Evolutionary conservation across 2,113 vertebrate species (phyloP).

Genomic region (Pungitius pungitius): DNA sequence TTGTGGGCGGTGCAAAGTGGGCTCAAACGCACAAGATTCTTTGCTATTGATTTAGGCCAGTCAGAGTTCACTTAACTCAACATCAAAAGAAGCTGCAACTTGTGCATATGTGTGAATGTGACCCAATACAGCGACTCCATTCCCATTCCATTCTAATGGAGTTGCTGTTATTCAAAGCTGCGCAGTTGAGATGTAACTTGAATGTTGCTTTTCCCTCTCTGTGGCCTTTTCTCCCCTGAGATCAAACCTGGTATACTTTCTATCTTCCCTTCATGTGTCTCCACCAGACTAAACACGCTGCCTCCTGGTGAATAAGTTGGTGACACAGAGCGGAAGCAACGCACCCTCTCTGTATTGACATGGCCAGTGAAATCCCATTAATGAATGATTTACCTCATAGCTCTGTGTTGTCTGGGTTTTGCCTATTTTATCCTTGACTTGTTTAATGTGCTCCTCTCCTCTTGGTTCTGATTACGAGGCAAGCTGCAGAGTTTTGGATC

Average conservation of each 20-base stretch:
- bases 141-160: background rate
- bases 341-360: slow-evolving; percentile 48
- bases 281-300: slow-evolving; percentile 2
- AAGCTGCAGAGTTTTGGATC: background rate
- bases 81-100: background rate
- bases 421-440: slow-evolving; percentile 25
- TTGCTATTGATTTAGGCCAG: background rate
- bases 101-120: background rate
- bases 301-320: slow-evolving; percentile 46
- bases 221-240: background rate
- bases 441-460: background rate
- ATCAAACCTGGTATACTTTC: slow-evolving; percentile 14
- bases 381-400: slow-evolving; percentile 52
- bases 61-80: background rate
- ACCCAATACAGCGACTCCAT: background rate
- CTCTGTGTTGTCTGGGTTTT: slow-evolving; percentile 44
- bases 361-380: slow-evolving; percentile 63
- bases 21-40: background rate
- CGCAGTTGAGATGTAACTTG: slow-evolving; percentile 24
- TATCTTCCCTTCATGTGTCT: slow-evolving; percentile 21
- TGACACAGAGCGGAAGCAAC: slow-evolving; percentile 62
- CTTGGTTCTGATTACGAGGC: background rate
- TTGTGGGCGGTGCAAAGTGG: background rate
- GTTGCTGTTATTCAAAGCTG: slow-evolving; percentile 29
- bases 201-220: slow-evolving; percentile 8